Base-by-base conservation (phyloP, 2,113 vertebrate species). In the Polypterus bichir region DNA sequence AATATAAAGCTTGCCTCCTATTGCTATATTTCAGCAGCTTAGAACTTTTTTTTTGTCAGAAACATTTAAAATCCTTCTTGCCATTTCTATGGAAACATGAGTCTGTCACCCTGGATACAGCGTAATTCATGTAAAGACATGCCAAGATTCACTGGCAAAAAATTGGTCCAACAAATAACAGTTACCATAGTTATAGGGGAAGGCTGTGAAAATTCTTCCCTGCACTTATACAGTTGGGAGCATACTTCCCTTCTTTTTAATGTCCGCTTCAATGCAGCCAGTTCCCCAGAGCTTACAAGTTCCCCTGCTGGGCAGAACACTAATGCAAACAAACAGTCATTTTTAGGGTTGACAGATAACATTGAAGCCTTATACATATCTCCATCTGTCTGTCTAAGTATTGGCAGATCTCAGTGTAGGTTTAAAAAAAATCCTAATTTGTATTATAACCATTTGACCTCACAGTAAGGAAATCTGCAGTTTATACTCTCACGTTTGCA, bases 71-170 rank as follows among this genome's bases (percentile, higher is more conserved):
- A 68, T 65, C 51, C 54, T 65, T 53, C 52, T 62, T 57, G 60
- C 60, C 48, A 70, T 73, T 59, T 56, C 68, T 64, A 69, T 73
- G 64, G 72, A 63, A 67, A 73, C 66, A 68, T 64, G 71, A 74
- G 68, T 63, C 49, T 67, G 68, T 73, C 68, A 62, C 70, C 66
- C 74, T 64, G 68, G 75, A 62, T 67, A 69, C 70, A 3, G 64
- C 59, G 49, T 69, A 69, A 68, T 73, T 69, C 66, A 72, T 65
- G 64, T 62, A 70, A 71, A 70, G 66, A 67, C 65, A 67, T 70
- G 71, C 69, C 71, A 74, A 73, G 71, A 71, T 66, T 64, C 65
- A 67, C 66, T 69, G 66, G 65, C 68, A 70, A 59, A 59, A 65
- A 68, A 70, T 47, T 61, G 60, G 57, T 68, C 55, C 57, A 52